Evolutionary conservation across 2,113 vertebrate species (phyloP).

Genomic region (Rhinogobius similis): DNA sequence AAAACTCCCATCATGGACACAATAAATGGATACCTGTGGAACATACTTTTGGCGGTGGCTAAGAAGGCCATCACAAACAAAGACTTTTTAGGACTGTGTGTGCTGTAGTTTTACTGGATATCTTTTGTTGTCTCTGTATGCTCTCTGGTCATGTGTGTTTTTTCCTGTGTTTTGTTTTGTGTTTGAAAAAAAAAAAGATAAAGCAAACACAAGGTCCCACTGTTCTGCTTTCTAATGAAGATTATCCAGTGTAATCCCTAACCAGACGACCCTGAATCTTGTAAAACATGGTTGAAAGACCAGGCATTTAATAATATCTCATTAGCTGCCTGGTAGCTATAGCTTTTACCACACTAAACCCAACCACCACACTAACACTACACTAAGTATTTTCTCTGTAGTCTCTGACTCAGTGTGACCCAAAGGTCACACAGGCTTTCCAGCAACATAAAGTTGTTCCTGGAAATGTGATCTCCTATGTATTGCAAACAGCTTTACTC

Average conservation of each 20-base stretch:
- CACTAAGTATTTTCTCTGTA: conserved; percentile 13
- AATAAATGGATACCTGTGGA: too few species aligned
- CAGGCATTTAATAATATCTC: conserved; percentile 19
- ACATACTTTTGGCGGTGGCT: too few species aligned
- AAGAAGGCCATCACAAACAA: too few species aligned
- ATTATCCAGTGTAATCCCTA: conserved; percentile 29
- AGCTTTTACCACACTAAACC: conserved; percentile 21
- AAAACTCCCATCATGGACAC: too few species aligned
- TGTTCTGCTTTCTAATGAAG: conserved; percentile 20
- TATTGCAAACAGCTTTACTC: background rate
- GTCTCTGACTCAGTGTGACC: conserved; percentile 31
- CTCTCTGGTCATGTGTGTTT: too few species aligned
- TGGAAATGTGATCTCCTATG: conserved; percentile 30
- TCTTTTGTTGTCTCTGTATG: too few species aligned
- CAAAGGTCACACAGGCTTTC: conserved; percentile 36
- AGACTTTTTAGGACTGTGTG: too few species aligned
- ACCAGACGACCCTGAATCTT: conserved; percentile 22
- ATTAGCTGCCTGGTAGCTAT: background rate
- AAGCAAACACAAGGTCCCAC: background rate
- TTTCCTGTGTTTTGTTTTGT: too few species aligned
- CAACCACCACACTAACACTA: conserved; percentile 33
- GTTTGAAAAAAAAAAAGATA: too few species aligned
- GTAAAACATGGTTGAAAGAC: conserved; percentile 24
- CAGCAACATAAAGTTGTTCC: conserved; percentile 45
- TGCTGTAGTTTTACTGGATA: too few species aligned